Conservation (phyloP, 2,113 vertebrate species). For the Corydoras maculifer region DNA sequence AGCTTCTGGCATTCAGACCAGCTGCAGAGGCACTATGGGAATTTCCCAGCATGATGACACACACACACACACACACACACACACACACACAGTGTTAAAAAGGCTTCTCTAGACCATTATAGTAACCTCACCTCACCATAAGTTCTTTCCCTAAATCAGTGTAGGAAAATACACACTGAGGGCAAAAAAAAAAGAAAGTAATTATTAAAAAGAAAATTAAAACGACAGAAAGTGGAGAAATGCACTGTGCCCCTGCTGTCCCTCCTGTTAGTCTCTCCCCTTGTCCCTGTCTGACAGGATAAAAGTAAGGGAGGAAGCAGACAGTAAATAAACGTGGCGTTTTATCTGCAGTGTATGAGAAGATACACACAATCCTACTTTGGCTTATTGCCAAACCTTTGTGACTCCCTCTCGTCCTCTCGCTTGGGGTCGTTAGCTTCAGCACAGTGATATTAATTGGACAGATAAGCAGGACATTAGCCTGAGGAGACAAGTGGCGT, state of each 20-base stretch:
- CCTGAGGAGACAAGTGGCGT: constrained; percentile 50
- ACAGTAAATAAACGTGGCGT: constrained; percentile 9
- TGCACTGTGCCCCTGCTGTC: constrained; percentile 22
- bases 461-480: constrained; percentile 63
- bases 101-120: not conserved
- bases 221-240: not conserved
- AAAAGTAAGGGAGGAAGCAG: constrained; percentile 31
- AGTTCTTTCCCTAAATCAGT: not conserved
- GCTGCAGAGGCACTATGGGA: constrained; percentile 1
- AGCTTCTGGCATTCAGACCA: not conserved
- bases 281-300: constrained; percentile 2
- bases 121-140: constrained; percentile 13
- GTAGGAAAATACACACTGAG: not conserved
- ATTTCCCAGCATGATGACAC: constrained; percentile 5
- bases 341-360: constrained; percentile 11
- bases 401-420: not conserved
- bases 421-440: not conserved
- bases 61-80: constrained; percentile 11
- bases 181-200: not conserved
- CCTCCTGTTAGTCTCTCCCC: not conserved
- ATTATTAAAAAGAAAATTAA: not conserved
- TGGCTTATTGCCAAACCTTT: not conserved
- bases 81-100: constrained; percentile 11
- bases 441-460: constrained; percentile 58
- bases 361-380: constrained; percentile 38